Evolutionary conservation across 2,888 invertebrate species (phyloP).

Genomic region (Argynnis bischoffii): DNA sequence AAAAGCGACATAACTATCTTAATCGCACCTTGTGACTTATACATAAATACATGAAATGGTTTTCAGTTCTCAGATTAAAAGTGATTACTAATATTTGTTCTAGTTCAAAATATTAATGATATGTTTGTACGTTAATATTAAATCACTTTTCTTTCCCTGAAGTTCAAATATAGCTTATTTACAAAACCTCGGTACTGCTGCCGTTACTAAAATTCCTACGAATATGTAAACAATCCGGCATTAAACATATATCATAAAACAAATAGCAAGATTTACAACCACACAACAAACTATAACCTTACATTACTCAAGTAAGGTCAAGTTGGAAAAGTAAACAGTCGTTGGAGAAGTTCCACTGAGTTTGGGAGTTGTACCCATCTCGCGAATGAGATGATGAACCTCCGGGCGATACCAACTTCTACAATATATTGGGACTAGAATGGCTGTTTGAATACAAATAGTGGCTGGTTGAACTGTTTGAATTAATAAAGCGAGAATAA

Average conservation of each 20-base stretch:
- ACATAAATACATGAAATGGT: no score
- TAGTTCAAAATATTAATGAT: background rate
- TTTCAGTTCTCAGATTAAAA: no score
- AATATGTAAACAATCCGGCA: constrained; percentile 2
- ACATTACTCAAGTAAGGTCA: constrained; percentile 39
- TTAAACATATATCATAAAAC: constrained; percentile 7
- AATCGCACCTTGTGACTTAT: no score
- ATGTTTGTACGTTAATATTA: background rate
- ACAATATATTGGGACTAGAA: constrained; percentile 62
- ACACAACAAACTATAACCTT: constrained; percentile 16
- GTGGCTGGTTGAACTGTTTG: constrained; percentile 40
- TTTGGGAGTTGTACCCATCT: constrained; percentile 64
- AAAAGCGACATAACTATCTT: no score
- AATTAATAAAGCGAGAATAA: constrained; percentile 30
- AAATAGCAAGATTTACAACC: constrained; percentile 24
- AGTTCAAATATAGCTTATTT: background rate
- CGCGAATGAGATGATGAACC: constrained; percentile 68
- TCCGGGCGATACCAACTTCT: constrained; percentile 66
- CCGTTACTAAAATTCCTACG: background rate
- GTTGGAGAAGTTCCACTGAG: constrained; percentile 61
- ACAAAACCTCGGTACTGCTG: constrained; percentile 1
- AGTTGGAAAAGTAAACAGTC: constrained; percentile 58
- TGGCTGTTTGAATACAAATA: constrained; percentile 72
- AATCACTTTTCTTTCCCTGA: background rate
- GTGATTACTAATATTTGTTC: no score